Base-by-base conservation (phyloP, 1,140 invertebrate species). In the Leptonema lineaticorne region DNA sequence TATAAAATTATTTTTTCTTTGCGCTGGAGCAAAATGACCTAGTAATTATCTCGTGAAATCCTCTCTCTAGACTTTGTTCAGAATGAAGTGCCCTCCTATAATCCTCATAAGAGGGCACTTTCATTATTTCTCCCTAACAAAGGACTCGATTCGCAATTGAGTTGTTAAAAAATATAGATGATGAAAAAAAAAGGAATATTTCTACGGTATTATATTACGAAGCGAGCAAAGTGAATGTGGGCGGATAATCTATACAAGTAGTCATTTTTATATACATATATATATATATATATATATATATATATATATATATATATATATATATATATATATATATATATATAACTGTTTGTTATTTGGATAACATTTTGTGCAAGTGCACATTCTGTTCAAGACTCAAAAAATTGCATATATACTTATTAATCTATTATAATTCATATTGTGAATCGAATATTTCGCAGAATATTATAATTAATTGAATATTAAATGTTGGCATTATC, bases 31-130 rank as follows among this genome's bases (percentile, higher is more conserved):
- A 24, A 53, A 53, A 26, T 53, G 24, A 53, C 50, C 24, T 24
- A 53, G 20, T 53, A 53, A 53, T 53, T 53, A 22, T 53, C 27
- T 53, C 27, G 28, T 59, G 18, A 62, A 62, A 62, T 46, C 59
- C 33, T 37, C 29, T 41, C 59, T 62, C 37, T 26, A 62, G 59
- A 62, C 59, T 45, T 62, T 62, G 59, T 62, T 62, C 59, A 46
- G 22, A 62, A 45, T 16, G 26, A 62, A 37, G 22, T 22, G 57
- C 37, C 16, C 24, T n/a, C n/a, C n/a, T n/a, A 24, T 62, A 50
- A 64, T 41, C 45, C 41, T 29, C 11, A 64, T 46, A 22, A 64
- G 57, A 50, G 62, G 41, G 62, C 14, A 45, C 45, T 33, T 62
- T 33, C 28, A 62, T 62, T 62, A 62, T 62, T 27, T 58, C 30